Conservation (phyloP, 2,113 vertebrate species). For the Vidua chalybeata region DNA sequence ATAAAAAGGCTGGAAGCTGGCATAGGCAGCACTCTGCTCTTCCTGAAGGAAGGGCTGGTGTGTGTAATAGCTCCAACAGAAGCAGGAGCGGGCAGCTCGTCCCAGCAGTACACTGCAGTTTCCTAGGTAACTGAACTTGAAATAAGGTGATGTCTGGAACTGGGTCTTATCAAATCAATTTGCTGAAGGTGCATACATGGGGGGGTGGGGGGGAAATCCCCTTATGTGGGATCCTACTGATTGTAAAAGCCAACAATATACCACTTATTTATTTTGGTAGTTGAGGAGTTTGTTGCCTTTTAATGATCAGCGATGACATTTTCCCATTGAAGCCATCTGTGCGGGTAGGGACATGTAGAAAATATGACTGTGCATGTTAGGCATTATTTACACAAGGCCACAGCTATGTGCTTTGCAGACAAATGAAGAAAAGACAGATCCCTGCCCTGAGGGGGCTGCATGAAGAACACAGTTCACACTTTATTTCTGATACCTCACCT, state of each 20-base stretch:
- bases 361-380: constrained; percentile 45
- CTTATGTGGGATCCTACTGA: background rate
- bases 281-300: constrained; percentile 3
- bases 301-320: constrained; percentile 1
- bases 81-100: constrained; percentile 65
- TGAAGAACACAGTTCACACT: background rate
- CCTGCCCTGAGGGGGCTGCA: constrained; percentile 3
- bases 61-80: constrained; percentile 63
- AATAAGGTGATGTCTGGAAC: constrained; percentile 69
- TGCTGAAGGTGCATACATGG: constrained; percentile 38
- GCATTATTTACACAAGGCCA: constrained; percentile 53
- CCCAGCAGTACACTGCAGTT: constrained; percentile 74
- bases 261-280: background rate
- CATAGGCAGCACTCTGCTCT: background rate
- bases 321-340: constrained; percentile 36
- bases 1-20: constrained; percentile 22
- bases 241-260: background rate
- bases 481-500: background rate
- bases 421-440: constrained; percentile 13
- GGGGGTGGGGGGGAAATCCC: background rate
- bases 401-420: constrained; percentile 29
- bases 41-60: constrained; percentile 62
- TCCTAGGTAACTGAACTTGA: constrained; percentile 79
- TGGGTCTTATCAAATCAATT: constrained; percentile 68
- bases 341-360: background rate